phyloP scores from a whole-genome alignment of 1,140 invertebrate genomes.

The Heliconius eleuchia region DNA sequence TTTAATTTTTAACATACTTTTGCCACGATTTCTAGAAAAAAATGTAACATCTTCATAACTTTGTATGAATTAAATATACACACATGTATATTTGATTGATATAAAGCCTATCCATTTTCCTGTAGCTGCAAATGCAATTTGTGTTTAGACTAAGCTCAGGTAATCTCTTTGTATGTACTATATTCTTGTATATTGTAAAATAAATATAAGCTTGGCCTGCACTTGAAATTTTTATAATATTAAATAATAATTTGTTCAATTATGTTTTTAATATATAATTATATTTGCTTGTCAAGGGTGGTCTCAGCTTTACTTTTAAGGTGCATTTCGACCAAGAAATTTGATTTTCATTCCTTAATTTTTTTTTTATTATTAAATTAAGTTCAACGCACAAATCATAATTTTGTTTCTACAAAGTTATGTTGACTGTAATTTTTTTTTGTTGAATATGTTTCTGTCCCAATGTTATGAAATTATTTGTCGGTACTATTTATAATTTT shows the following conservation, averaged over 20 bases:
- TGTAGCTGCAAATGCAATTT: conserved; percentile 38
- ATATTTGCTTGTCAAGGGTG: conserved; percentile 8
- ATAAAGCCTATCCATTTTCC: conserved; percentile 8
- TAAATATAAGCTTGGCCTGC: conserved; percentile 37
- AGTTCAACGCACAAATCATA: conserved; percentile 60
- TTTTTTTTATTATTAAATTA: conserved; percentile 39
- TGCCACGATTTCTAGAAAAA: conserved; percentile 24
- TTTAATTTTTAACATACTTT: conserved; percentile 15
- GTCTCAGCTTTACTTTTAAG: conserved; percentile 41
- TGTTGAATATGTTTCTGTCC: conserved; percentile 49
- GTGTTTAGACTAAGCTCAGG: conserved; percentile 43
- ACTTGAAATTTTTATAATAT: conserved; percentile 21
- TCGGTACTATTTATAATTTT: conserved; percentile 71
- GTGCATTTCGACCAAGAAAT: conserved; percentile 59
- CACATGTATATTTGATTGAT: background rate
- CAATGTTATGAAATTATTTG: conserved; percentile 68
- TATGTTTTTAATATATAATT: conserved; percentile 8
- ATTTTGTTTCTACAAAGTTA: conserved; percentile 46
- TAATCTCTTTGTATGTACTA: conserved; percentile 69
- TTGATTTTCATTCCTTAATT: conserved; percentile 53
- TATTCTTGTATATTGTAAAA: conserved; percentile 80
- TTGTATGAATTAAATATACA: conserved; percentile 25
- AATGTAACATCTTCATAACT: conserved; percentile 10
- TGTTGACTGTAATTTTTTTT: conserved; percentile 38
- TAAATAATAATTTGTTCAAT: background rate